These are phyloP conservation scores for Hippasteria phrygiana DNA, from an alignment of 53 echinoderm and acorn worm species.

Conservation along the genomic window DNA sequence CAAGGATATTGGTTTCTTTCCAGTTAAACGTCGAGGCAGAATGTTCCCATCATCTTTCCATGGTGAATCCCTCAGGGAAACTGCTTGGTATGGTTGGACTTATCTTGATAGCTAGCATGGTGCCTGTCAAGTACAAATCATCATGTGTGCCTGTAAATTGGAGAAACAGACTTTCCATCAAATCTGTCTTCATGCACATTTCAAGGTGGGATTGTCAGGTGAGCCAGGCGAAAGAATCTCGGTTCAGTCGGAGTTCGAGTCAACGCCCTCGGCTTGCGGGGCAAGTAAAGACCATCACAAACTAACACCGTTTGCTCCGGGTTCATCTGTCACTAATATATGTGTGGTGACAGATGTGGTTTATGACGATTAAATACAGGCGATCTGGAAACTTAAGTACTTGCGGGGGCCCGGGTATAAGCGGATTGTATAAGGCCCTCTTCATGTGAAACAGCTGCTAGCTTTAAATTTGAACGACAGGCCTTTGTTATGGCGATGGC, in stretches of 20 bases:
- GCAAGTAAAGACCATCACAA: slow-evolving; percentile 31
- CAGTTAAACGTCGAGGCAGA: background rate
- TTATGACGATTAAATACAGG: background rate
- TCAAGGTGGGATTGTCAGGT: slow-evolving; percentile 8
- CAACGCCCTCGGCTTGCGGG: slow-evolving; percentile 35
- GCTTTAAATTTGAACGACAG: too few relatives aligned
- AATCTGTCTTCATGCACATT: background rate
- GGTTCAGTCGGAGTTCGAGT: slow-evolving; percentile 17
- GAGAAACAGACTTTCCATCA: slow-evolving; percentile 6
- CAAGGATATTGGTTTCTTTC: background rate
- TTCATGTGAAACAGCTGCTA: too few relatives aligned
- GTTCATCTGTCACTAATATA: background rate
- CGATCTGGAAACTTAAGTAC: background rate
- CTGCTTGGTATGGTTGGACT: background rate
- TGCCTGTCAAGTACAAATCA: background rate
- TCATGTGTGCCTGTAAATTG: background rate
- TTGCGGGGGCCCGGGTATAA: background rate
- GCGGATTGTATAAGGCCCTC: too few relatives aligned
- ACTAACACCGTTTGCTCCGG: slow-evolving; percentile 1
- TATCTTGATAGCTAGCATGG: background rate
- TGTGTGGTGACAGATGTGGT: slow-evolving; percentile 17
- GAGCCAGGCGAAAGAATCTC: slow-evolving; percentile 7
- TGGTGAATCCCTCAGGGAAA: background rate
- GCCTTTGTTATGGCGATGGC: too few relatives aligned
- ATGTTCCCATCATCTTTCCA: background rate